A percentile compares a stretch with the other conserved stretches of the same genome.
phyloP scores from a whole-genome alignment of 2,113 vertebrate species.

The Callionymus lyra region DNA sequence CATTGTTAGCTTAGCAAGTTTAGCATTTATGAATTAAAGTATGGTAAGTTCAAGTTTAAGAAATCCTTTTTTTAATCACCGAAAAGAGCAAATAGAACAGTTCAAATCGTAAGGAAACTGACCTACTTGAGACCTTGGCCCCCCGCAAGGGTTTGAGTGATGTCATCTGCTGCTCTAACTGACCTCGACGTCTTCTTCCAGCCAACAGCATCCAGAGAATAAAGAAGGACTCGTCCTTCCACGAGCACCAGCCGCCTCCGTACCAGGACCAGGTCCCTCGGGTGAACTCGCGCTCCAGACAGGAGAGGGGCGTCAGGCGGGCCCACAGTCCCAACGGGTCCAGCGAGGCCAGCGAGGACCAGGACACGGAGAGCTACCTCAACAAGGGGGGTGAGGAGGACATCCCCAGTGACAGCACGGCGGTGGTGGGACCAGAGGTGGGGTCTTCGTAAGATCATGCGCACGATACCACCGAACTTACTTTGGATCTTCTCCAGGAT shows the following conservation, averaged over 20 bases:
- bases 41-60: not conserved
- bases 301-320: slow-evolving; percentile 69
- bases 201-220: slow-evolving; percentile 83
- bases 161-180: not conserved
- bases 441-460: not conserved
- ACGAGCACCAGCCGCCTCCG: slow-evolving; percentile 82
- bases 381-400: slow-evolving; percentile 91
- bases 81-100: not conserved
- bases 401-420: slow-evolving; percentile 90
- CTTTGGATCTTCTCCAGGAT: slow-evolving; percentile 61
- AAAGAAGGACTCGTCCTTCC: slow-evolving; percentile 74
- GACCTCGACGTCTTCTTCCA: slow-evolving; percentile 27
- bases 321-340: slow-evolving; percentile 61
- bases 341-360: slow-evolving; percentile 80
- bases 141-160: too few relatives aligned
- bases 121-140: not conserved
- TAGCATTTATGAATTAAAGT: not conserved
- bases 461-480: not conserved
- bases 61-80: not conserved
- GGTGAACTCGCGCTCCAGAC: slow-evolving; percentile 66
- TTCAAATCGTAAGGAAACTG: not conserved
- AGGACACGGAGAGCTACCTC: slow-evolving; percentile 81
- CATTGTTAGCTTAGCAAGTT: too few relatives aligned
- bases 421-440: slow-evolving; percentile 88
- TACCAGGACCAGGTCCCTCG: slow-evolving; percentile 79